phyloP scores from a whole-genome alignment of 2,113 vertebrate species.

The Myotis davidii region DNA sequence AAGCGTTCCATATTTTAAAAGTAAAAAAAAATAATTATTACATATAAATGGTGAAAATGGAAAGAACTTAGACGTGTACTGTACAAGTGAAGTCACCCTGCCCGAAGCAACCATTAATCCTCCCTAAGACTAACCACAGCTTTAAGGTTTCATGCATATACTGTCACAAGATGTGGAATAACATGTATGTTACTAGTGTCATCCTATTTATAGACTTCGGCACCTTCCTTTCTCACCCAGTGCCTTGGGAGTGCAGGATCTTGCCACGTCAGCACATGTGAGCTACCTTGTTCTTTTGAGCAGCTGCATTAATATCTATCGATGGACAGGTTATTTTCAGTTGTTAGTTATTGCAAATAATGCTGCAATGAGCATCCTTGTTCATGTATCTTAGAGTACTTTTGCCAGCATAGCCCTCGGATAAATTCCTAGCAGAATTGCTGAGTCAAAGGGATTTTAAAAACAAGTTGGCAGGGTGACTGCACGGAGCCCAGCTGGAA shows the following conservation, averaged over 20 bases:
- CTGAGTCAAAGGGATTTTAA: slow-evolving; percentile 40
- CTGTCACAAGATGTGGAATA: too few relatives aligned
- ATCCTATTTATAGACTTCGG: background rate
- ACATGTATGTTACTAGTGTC: background rate
- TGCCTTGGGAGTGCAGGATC: background rate
- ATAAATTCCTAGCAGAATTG: slow-evolving; percentile 20
- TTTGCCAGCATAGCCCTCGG: background rate
- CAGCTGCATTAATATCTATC: background rate
- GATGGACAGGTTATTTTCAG: background rate
- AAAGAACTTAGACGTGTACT: background rate
- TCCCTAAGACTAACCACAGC: too few relatives aligned
- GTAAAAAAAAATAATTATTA: background rate
- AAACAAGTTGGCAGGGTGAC: background rate
- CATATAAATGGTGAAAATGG: background rate
- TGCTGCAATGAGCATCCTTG: background rate
- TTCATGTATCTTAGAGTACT: background rate
- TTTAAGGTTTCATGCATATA: background rate
- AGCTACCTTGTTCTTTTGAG: background rate
- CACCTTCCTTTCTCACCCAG: background rate
- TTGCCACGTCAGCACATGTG: background rate
- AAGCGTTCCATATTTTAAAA: background rate
- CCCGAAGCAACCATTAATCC: background rate
- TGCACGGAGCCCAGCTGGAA: background rate
- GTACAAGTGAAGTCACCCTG: background rate
- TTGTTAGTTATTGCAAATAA: background rate